Evolutionary conservation across 2,113 vertebrate genomes (phyloP).

Genomic region (Alosa alosa): DNA sequence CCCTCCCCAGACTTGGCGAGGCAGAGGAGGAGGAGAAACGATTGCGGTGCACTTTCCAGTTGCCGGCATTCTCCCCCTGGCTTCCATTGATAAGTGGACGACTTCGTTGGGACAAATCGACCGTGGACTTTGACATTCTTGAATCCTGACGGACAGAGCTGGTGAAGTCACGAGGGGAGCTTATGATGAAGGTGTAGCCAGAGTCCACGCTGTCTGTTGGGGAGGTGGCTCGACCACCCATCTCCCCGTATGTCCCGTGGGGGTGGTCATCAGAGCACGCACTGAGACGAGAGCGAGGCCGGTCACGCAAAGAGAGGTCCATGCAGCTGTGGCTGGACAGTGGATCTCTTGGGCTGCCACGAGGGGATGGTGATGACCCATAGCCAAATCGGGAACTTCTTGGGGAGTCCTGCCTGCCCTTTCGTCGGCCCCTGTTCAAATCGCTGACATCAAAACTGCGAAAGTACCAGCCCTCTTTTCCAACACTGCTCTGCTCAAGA

Average conservation of each 20-base stretch:
- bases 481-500: constrained; percentile 42
- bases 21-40: constrained; percentile 46
- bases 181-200: constrained; percentile 74
- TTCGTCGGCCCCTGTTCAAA: constrained; percentile 35
- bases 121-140: constrained; percentile 66
- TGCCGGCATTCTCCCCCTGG: constrained; percentile 43
- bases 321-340: constrained; percentile 61
- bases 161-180: constrained; percentile 57
- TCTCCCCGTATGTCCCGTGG: constrained; percentile 51
- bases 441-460: constrained; percentile 48
- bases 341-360: constrained; percentile 44
- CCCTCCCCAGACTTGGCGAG: constrained; percentile 36
- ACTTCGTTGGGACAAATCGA: constrained; percentile 63
- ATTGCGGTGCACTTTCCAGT: constrained; percentile 44
- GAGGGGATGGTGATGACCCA: constrained; percentile 39
- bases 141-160: constrained; percentile 51
- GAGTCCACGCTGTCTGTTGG: constrained; percentile 74
- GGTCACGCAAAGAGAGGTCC: constrained; percentile 58
- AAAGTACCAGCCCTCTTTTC: constrained; percentile 41
- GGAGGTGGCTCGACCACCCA: constrained; percentile 59
- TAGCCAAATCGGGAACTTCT: constrained; percentile 34
- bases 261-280: constrained; percentile 67
- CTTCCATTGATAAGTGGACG: constrained; percentile 50
- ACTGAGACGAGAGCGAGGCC: constrained; percentile 57
- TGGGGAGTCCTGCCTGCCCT: constrained; percentile 38